These are phyloP conservation scores for Tribolium madens DNA, from an alignment of 1,140 invertebrate species.

Conservation along the genomic window DNA sequence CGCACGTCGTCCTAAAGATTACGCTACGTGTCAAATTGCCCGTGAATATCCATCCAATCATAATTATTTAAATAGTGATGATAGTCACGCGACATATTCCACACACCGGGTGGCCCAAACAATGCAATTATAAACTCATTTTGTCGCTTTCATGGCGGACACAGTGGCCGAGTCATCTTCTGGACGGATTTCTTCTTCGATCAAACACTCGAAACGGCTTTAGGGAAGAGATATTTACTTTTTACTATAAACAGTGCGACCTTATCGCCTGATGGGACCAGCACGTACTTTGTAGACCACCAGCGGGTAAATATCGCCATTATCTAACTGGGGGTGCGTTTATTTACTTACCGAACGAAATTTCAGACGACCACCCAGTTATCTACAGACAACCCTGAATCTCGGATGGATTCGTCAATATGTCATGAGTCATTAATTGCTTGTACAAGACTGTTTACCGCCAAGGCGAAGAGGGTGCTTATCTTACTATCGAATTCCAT, in stretches of 20 bases:
- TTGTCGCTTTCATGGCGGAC: background rate
- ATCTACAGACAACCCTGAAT: constrained; percentile 1
- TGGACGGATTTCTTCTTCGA: constrained; percentile 1
- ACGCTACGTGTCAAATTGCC: constrained; percentile 36
- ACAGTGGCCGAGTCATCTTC: background rate
- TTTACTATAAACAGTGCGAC: constrained; percentile 32
- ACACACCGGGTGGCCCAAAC: constrained; percentile 28
- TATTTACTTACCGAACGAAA: constrained; percentile 41
- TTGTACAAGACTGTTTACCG: constrained; percentile 22
- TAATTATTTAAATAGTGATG: constrained; percentile 33
- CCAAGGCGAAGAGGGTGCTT: background rate
- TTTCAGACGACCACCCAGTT: constrained; percentile 41
- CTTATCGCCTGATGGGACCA: constrained; percentile 30
- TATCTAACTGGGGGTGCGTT: constrained; percentile 38
- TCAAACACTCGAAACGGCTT: constrained; percentile 20
- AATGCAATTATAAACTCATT: constrained; percentile 29
- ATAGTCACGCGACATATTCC: constrained; percentile 29
- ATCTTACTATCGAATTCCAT: background rate
- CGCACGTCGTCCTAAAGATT: constrained; percentile 43
- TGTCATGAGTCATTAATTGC: constrained; percentile 36
- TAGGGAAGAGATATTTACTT: constrained; percentile 15
- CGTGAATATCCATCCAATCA: constrained; percentile 38
- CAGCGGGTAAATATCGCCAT: constrained; percentile 42
- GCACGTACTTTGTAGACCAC: constrained; percentile 35
- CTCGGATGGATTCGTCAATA: constrained; percentile 24